Evolutionary conservation across 2,797 vertebrate species (phyloP).

Genomic region (Sorex maritimensis): DNA sequence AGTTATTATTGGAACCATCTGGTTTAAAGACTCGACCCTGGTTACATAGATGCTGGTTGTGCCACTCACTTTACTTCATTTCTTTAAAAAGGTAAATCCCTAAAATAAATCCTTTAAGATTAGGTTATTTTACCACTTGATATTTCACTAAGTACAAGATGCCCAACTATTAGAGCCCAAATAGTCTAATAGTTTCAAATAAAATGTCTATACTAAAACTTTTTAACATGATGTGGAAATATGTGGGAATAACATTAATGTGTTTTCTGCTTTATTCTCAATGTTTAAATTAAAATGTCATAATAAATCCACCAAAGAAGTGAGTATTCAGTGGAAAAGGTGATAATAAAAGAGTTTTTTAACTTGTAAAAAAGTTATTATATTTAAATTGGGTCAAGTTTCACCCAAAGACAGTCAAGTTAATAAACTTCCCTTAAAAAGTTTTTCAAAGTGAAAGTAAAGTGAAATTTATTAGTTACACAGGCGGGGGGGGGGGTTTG

Average conservation of each 20-base stretch:
- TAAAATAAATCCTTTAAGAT: not conserved
- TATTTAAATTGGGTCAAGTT: slow-evolving; percentile 13
- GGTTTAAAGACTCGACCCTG: not conserved
- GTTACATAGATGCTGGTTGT: not conserved
- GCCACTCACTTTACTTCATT: not conserved
- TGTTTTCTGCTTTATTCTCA: slow-evolving; percentile 35
- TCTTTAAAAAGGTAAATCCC: slow-evolving; percentile 23
- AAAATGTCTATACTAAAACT: not conserved
- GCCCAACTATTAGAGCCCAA: not conserved
- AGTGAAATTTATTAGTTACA: no score
- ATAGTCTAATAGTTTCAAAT: not conserved
- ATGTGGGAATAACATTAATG: not conserved
- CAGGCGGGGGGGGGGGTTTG: no score
- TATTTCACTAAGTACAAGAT: not conserved
- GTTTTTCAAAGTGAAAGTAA: no score
- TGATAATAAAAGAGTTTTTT: not conserved
- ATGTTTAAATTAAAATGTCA: slow-evolving; percentile 20
- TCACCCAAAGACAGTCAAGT: not conserved
- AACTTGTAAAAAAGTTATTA: not conserved
- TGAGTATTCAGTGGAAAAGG: not conserved
- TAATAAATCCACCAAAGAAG: not conserved
- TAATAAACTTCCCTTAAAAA: slow-evolving; percentile 59
- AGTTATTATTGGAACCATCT: not conserved
- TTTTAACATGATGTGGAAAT: not conserved
- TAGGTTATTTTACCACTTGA: not conserved